Conservation (phyloP, 2,888 invertebrate species). For the Mamestra brassicae region DNA sequence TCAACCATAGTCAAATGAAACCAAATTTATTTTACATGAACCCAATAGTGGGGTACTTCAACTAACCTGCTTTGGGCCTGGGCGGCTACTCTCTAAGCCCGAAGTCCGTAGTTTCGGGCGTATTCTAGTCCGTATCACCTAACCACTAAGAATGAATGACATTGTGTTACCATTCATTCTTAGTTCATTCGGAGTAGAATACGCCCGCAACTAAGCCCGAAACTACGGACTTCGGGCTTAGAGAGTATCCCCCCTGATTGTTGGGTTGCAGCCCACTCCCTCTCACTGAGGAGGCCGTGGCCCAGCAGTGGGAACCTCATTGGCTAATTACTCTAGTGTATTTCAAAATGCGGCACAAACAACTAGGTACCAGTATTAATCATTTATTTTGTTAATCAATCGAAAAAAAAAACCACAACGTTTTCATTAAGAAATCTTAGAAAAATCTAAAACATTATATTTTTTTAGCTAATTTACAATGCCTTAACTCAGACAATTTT, state of each 20-base stretch:
- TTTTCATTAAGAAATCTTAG: constrained; percentile 71
- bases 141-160: no score
- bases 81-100: no score
- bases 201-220: no score
- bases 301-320: neutral
- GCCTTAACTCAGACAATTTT: constrained; percentile 39
- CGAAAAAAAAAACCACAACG: constrained; percentile 22
- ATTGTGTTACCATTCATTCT: no score
- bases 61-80: neutral
- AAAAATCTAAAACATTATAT: constrained; percentile 66
- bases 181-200: no score
- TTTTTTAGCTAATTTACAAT: constrained; percentile 62
- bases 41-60: neutral
- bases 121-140: no score
- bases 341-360: constrained; percentile 12
- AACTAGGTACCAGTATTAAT: constrained; percentile 32
- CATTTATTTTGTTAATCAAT: constrained; percentile 11
- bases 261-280: neutral
- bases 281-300: neutral
- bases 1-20: constrained; percentile 5
- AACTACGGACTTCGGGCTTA: no score
- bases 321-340: neutral
- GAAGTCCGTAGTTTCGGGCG: no score
- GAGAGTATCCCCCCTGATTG: neutral
- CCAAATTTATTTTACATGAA: neutral